phyloP scores from a whole-genome alignment of 2,888 invertebrate genomes.

The Lymantria monacha region DNA sequence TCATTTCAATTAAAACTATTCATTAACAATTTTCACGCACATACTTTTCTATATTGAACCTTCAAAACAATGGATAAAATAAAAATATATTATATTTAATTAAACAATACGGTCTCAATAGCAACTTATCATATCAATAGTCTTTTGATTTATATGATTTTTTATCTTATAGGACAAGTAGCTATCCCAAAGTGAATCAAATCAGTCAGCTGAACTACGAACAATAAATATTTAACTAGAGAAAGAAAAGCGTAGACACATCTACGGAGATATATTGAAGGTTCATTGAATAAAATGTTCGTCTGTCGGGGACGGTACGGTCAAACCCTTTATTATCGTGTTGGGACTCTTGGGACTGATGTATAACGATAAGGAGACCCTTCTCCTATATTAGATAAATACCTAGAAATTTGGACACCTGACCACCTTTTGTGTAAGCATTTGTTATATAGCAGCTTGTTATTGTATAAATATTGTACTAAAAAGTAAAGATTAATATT shows the following conservation, averaged over 20 bases:
- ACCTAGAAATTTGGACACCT: conserved; percentile 33
- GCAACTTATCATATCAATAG: neutral
- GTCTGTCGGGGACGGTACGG: conserved; percentile 36
- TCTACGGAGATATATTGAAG: conserved; percentile 48
- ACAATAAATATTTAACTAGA: conserved; percentile 38
- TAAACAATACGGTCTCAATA: neutral
- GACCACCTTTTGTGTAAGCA: conserved; percentile 13
- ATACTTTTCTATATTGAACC: too few species aligned
- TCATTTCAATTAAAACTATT: too few species aligned
- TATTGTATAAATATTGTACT: too few species aligned
- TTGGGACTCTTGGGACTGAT: conserved; percentile 56
- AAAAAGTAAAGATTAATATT: too few species aligned
- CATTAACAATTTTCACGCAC: too few species aligned
- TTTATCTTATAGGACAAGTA: conserved; percentile 21
- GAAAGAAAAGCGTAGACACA: conserved; percentile 11
- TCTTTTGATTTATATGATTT: conserved; percentile 7
- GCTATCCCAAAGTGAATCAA: conserved; percentile 24
- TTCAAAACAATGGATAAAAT: too few species aligned
- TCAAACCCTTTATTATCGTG: conserved; percentile 59
- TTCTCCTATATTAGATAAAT: conserved; percentile 46
- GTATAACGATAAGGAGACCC: conserved; percentile 42
- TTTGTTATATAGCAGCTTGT: too few species aligned
- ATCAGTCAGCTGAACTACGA: conserved; percentile 26
- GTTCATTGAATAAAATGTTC: conserved; percentile 66
- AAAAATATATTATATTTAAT: too few species aligned